A percentile compares a stretch with the other conserved stretches of the same genome.
Conservation (phyloP, 2,888 invertebrate genomes). For the Epistrophe grossulariae region DNA sequence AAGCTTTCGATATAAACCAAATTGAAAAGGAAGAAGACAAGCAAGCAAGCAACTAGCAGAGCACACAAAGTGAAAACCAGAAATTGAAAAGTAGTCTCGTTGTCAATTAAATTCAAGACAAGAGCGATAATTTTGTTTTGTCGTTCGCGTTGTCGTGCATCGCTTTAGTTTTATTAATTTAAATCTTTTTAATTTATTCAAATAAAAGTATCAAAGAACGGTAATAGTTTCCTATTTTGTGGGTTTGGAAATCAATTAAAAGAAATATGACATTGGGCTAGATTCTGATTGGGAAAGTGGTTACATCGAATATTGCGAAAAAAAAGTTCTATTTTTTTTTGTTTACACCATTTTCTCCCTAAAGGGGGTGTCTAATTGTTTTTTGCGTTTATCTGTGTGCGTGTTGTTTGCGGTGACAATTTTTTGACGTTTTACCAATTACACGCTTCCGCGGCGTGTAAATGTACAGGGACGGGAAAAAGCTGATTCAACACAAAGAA, state of each 20-base stretch:
- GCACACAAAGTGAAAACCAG: slow-evolving; percentile 6
- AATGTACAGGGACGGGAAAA: slow-evolving; percentile 51
- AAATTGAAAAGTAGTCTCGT: slow-evolving; percentile 9
- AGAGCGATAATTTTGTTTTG: background rate
- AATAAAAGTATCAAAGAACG: background rate
- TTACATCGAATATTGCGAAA: slow-evolving; percentile 53
- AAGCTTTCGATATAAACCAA: slow-evolving; percentile 6
- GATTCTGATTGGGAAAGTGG: slow-evolving; percentile 52
- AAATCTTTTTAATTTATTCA: background rate
- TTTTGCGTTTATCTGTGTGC: slow-evolving; percentile 4
- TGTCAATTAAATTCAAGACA: slow-evolving; percentile 39
- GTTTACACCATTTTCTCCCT: slow-evolving; percentile 70
- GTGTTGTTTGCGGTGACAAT: slow-evolving; percentile 50
- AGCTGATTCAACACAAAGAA: slow-evolving; percentile 52
- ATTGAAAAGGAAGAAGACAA: slow-evolving; percentile 7
- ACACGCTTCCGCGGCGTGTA: slow-evolving; percentile 56
- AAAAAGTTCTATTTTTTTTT: slow-evolving; percentile 59
- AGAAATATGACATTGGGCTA: slow-evolving; percentile 10
- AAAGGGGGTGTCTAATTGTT: slow-evolving; percentile 47
- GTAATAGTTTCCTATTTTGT: slow-evolving; percentile 16
- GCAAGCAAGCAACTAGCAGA: background rate
- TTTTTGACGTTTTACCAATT: slow-evolving; percentile 72
- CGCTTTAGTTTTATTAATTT: slow-evolving; percentile 28
- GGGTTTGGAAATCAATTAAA: slow-evolving; percentile 1
- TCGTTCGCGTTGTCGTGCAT: background rate